Conservation (phyloP, 2,888 invertebrate species). For the Papilio gigon region DNA sequence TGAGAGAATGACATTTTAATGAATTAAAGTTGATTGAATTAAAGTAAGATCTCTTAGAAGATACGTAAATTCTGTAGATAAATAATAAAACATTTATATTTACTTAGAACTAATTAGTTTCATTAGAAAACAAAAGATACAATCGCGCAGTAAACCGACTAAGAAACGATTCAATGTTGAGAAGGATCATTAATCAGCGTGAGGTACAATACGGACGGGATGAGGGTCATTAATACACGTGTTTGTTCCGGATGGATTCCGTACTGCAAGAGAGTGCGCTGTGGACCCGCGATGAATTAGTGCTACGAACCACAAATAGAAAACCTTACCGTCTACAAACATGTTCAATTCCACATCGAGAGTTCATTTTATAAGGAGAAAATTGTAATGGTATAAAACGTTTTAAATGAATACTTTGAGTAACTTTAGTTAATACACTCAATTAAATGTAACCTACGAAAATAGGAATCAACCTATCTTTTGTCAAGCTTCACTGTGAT, state of each 20-base stretch:
- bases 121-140: slow-evolving; percentile 15
- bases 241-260: slow-evolving; percentile 15
- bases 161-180: slow-evolving; percentile 16
- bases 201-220: slow-evolving; percentile 19
- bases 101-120: slow-evolving; percentile 30
- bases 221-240: slow-evolving; percentile 30
- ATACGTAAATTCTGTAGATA: background rate
- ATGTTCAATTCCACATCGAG: background rate
- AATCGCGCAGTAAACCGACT: slow-evolving; percentile 9
- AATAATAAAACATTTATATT: background rate
- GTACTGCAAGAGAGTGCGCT: slow-evolving; percentile 16
- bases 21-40: too few species aligned
- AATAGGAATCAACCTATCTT: background rate
- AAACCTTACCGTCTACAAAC: background rate
- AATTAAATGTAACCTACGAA: background rate
- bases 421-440: background rate
- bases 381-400: background rate
- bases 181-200: slow-evolving; percentile 20
- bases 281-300: slow-evolving; percentile 6
- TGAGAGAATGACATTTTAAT: too few species aligned
- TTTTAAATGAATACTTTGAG: background rate
- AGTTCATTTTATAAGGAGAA: background rate
- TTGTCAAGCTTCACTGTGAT: too few species aligned
- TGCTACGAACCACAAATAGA: background rate
- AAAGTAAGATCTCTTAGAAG: too few species aligned